Base-by-base conservation (phyloP, 1,140 invertebrate species). In the Triops cancriformis region DNA sequence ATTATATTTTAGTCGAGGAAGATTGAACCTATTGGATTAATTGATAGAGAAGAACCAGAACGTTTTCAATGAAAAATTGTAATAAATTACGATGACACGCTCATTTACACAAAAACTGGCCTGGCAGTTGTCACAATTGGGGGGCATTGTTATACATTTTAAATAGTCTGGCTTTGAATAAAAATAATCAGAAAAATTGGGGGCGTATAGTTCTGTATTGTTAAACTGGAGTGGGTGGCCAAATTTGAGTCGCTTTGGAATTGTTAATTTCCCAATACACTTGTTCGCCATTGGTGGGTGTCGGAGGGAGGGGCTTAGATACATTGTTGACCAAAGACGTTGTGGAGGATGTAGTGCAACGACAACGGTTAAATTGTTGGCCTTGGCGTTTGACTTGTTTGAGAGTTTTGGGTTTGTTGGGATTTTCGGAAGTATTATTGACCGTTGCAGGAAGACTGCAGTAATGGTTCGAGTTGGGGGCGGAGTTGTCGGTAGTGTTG, bases 191-290 rank as follows among this genome's bases (percentile, higher is more conserved):
- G 9, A 27, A 73, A 75, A 12, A 43, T 43, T 42, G 31, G 31
- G 43, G 43, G 37, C 28, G 42, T 37, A 37, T 4, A 37, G 7
- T 37, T 37, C 7, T 37, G 31, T 37, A 73, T 28, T 72, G 73
- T 77, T 45, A 78, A 27, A 78, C 77, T 43, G 77, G 73, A 74
- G 73, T 78, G 14, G 77, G 77, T 11, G 77, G 77, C n/a, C 73
- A 73, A 18, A 74, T 42, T 45, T 78, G 72, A 42, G 73, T 73
- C 27, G 31, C 45, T 43, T 26, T 43, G 11, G 43, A 64, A 77
- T 73, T 74, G 23, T 74, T 72, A 42, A 78, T 78, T 27, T 78
- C 77, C 77, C 77, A 78, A 37, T 78, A 78, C n/a, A 78, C 77
- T 42, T 41, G 64, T 23, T 78, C 72, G 64, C 23, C 18, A 37